These are phyloP conservation scores for Dipodomys spectabilis DNA, from an alignment of 2,113 vertebrate species.

Conservation along the genomic window DNA sequence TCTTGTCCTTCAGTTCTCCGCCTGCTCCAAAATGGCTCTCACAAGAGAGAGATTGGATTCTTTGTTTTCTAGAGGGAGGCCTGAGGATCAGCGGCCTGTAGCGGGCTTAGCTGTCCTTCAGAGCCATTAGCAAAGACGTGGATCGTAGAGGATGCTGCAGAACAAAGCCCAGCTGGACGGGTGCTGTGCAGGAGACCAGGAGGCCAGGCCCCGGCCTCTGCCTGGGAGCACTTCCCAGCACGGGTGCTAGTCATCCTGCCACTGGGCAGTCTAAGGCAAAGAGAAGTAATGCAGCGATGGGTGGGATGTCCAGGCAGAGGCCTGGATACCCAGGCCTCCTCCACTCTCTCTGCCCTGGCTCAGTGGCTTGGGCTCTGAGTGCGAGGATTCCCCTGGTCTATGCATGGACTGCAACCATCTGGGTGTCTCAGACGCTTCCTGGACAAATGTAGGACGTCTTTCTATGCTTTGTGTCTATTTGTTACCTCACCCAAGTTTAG, in stretches of 20 bases:
- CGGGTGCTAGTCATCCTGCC: background rate
- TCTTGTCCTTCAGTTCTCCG: background rate
- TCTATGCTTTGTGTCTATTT: background rate
- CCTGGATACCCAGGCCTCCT: too few species aligned
- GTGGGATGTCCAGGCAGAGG: background rate
- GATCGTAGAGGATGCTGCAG: background rate
- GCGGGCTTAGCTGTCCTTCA: background rate
- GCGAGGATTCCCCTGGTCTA: background rate
- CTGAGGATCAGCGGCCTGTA: too few species aligned
- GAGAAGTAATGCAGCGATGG: background rate
- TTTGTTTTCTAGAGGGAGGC: background rate
- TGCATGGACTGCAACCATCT: accelerated
- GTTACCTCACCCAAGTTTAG: too few species aligned
- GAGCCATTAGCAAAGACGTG: accelerated
- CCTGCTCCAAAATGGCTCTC: background rate
- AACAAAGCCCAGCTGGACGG: background rate
- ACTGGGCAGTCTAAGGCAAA: too few species aligned
- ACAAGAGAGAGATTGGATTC: background rate
- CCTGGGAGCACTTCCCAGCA: too few species aligned
- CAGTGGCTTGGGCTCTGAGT: accelerated
- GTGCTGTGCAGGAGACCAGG: background rate
- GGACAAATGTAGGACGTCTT: background rate
- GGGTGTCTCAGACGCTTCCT: background rate
- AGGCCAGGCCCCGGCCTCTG: too few species aligned
- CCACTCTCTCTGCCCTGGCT: too few species aligned